Evolutionary conservation across 2,113 vertebrate genomes (phyloP).

Genomic region (Anthoscopus minutus): DNA sequence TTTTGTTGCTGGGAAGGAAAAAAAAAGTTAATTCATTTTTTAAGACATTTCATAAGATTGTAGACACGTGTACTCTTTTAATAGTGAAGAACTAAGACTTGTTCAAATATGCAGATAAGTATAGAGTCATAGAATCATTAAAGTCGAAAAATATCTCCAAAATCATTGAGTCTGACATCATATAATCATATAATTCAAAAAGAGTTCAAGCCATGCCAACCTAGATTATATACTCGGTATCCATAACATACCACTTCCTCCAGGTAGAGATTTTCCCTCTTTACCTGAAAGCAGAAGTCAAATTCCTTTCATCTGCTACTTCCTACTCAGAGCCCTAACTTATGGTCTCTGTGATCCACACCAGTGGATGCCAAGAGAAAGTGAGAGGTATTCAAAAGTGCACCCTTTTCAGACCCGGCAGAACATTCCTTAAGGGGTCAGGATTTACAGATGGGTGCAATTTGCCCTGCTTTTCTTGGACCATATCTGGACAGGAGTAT

Average conservation of each 20-base stretch:
- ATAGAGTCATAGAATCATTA: background rate
- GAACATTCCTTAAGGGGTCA: background rate
- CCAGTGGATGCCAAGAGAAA: background rate
- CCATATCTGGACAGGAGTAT: background rate
- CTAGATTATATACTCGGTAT: background rate
- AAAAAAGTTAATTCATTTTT: background rate
- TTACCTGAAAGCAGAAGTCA: background rate
- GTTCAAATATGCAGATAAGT: background rate
- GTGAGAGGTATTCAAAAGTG: background rate
- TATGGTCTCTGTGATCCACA: background rate
- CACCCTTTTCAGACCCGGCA: background rate
- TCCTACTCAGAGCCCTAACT: background rate
- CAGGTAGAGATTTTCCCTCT: background rate
- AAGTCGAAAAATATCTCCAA: background rate
- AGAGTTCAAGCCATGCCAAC: background rate
- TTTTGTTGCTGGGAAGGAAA: background rate
- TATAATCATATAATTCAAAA: background rate
- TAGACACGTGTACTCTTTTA: background rate
- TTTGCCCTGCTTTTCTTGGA: background rate
- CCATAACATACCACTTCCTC: background rate
- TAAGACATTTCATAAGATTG: background rate
- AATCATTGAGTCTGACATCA: fast-evolving
- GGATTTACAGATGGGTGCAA: background rate
- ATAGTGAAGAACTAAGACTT: background rate
- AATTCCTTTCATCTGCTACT: background rate